phyloP scores from a whole-genome alignment of 2,888 invertebrate genomes.

The Caenorhabditis wallacei region DNA sequence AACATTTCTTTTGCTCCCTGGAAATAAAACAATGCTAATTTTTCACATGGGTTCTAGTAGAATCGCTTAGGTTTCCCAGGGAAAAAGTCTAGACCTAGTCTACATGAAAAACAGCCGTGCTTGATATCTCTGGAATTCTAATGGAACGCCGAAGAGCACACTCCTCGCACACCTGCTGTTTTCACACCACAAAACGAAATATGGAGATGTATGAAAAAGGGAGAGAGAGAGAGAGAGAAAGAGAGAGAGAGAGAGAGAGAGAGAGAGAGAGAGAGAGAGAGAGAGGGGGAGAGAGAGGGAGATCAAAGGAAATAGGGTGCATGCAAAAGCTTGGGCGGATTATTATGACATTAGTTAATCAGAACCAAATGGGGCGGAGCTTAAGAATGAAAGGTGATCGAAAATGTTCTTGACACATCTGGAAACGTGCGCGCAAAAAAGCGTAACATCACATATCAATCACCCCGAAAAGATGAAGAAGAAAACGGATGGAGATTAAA shows the following conservation, averaged over 20 bases:
- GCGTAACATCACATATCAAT: slow-evolving; percentile 26
- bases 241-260: too few species aligned
- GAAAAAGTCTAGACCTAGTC: too few species aligned
- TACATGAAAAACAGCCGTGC: too few species aligned
- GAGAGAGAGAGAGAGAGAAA: too few species aligned
- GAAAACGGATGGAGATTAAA: background rate
- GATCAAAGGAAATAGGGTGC: slow-evolving; percentile 15
- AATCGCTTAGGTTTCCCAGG: too few species aligned
- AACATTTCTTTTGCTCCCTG: too few species aligned
- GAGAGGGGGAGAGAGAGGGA: too few species aligned
- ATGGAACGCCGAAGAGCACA: background rate
- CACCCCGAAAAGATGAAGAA: background rate
- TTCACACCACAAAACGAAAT: too few species aligned
- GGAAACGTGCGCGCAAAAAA: background rate
- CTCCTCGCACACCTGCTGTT: background rate
- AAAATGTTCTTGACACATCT: background rate
- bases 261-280: too few species aligned
- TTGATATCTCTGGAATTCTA: too few species aligned
- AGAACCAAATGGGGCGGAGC: slow-evolving; percentile 7
- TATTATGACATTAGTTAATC: slow-evolving; percentile 7
- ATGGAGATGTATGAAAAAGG: too few species aligned
- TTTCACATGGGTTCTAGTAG: too few species aligned
- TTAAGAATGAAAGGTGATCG: background rate
- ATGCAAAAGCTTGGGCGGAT: background rate
- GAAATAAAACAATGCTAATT: background rate